Base-by-base conservation (phyloP, 2,888 invertebrate genomes). In the Phorcus lineatus region DNA sequence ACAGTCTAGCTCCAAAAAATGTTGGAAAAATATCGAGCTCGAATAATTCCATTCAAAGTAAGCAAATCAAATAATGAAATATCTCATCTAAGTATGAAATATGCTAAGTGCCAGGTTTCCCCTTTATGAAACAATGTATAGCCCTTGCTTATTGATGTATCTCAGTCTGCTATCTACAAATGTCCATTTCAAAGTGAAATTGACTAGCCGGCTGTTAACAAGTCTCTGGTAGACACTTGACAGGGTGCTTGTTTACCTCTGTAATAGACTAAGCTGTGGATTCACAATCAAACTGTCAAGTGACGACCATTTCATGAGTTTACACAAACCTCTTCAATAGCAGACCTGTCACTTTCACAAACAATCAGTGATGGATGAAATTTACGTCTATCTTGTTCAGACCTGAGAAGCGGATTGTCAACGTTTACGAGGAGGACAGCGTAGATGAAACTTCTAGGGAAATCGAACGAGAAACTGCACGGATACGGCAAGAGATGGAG, bases 401-500 rank as follows among this genome's bases (percentile, higher is more conserved):
- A 77, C 70, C 77, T 9, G 81, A 81, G 66, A 55, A 78, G 19
- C 78, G 80, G 16, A 66, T 52, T 3, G 80, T 77, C 28, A 77
- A 55, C 40, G 76, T 79, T 47, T 74, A 74, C 19, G 79, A 78
- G 7, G 78, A 80, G 24, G 81, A 84, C 40, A 83, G 80, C 7
- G 53, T 82, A 3, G 87, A 86, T 62, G 85, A 84, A 13, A 82
- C 85, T 11, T 81, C 80, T 9, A 66, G 82, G 11, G 89, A 91
- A 81, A 89, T 89, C 54, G 88, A 86, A 24, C 80, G 86, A 31
- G 89, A 91, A 80, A 89, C 90, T 0, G 88, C 86, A 52, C 83
- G 87, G 54, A 91, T 90, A 31, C 87, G 88, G 28, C 82, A 85
- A 24, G 91, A 91, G 84, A 86, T 90, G 85, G 91, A 91, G 55